Percentiles rank a stretch among this genome's conserved stretches.
phyloP scores from a whole-genome alignment of 2,113 vertebrate species.

The Sisor rabdophorus region DNA sequence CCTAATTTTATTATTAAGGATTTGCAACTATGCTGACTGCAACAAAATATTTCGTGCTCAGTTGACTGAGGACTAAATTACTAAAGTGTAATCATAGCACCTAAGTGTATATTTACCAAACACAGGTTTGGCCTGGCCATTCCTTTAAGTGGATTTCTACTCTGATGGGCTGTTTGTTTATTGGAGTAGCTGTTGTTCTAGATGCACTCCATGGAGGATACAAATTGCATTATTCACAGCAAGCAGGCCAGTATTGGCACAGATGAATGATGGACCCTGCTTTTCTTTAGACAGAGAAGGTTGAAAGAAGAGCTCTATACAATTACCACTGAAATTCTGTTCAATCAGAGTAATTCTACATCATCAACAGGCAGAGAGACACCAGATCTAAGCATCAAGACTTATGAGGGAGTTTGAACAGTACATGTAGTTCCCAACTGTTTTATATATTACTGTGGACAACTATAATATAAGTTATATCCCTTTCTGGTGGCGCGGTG shows the following conservation, averaged over 20 bases:
- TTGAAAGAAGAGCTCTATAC: constrained; percentile 64
- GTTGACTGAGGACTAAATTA: constrained; percentile 51
- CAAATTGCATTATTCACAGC: constrained; percentile 77
- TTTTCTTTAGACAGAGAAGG: constrained; percentile 72
- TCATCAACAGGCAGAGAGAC: constrained; percentile 45
- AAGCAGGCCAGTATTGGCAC: constrained; percentile 70
- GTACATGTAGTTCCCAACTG: constrained; percentile 18
- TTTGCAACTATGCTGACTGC: constrained; percentile 25
- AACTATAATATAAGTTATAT: background rate
- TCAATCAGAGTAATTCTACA: constrained; percentile 57
- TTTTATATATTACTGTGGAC: constrained; percentile 15
- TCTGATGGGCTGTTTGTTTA: constrained; percentile 70
- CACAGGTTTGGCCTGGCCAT: constrained; percentile 51
- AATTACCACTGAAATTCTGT: constrained; percentile 66
- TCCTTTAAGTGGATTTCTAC: constrained; percentile 69
- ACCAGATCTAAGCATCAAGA: constrained; percentile 17
- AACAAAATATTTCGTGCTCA: background rate
- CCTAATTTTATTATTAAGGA: background rate
- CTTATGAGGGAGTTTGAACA: constrained; percentile 28
- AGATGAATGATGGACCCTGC: constrained; percentile 72
- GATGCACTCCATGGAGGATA: constrained; percentile 75
- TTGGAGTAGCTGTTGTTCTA: constrained; percentile 70
- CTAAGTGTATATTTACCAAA: constrained; percentile 60
- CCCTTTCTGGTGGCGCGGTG: no score
- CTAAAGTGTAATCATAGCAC: constrained; percentile 57